A percentile compares a stretch with the other conserved stretches of the same genome.
These are phyloP conservation scores for Kryptolebias marmoratus DNA, from an alignment of 2,113 vertebrate species.

Conservation along the genomic window DNA sequence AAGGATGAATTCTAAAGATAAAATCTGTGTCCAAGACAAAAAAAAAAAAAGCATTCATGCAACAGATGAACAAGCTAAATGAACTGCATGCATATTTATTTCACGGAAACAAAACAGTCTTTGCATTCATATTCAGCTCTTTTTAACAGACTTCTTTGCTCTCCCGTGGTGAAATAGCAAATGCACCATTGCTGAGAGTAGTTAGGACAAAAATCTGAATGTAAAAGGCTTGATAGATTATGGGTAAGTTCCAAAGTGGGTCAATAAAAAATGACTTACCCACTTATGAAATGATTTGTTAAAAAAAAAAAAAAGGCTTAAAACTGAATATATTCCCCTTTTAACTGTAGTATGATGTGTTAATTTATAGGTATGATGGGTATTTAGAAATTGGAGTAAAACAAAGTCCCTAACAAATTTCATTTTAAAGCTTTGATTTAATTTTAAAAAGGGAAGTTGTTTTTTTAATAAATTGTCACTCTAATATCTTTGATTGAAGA, in stretches of 20 bases:
- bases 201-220: slow-evolving; percentile 60
- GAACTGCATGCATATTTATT: slow-evolving; percentile 61
- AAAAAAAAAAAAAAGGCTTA: slow-evolving; percentile 50
- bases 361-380: not conserved
- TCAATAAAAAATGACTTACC: slow-evolving; percentile 71
- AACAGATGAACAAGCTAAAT: slow-evolving; percentile 49
- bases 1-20: slow-evolving; percentile 34
- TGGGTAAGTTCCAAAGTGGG: slow-evolving; percentile 55
- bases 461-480: no score
- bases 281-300: slow-evolving; percentile 58
- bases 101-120: slow-evolving; percentile 63
- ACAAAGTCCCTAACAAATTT: not conserved
- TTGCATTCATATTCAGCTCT: slow-evolving; percentile 30
- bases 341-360: slow-evolving; percentile 44
- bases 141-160: slow-evolving; percentile 19
- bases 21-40: slow-evolving; percentile 26
- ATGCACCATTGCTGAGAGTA: slow-evolving; percentile 17
- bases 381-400: not conserved
- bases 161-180: not conserved
- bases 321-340: slow-evolving; percentile 66
- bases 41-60: slow-evolving; percentile 53
- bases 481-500: no score
- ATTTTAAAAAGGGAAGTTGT: no score
- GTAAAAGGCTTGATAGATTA: slow-evolving; percentile 52
- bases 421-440: slow-evolving; percentile 46